Evolutionary conservation across 2,797 vertebrate species (phyloP).

Genomic region (Lacerta bilineata): DNA sequence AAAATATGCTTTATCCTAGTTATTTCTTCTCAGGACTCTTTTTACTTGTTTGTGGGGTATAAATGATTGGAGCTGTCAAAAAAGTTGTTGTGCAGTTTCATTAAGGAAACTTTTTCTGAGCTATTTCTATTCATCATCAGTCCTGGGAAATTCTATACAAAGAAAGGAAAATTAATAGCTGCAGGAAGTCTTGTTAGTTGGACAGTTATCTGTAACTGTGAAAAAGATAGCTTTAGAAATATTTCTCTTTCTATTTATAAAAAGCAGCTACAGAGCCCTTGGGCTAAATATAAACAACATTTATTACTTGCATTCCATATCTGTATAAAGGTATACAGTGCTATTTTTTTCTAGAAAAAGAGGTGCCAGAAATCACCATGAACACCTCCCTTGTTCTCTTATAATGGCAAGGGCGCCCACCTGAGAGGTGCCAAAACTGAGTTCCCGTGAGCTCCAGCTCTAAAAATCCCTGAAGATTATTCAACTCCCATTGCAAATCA

Average conservation of each 20-base stretch:
- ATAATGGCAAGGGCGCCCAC: too few relatives aligned
- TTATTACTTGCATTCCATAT: not conserved
- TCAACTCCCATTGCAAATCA: too few relatives aligned
- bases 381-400: too few relatives aligned
- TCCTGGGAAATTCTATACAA: slow-evolving; percentile 45
- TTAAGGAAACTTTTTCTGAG: slow-evolving; percentile 57
- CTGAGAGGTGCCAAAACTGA: too few relatives aligned
- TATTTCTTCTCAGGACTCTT: slow-evolving; percentile 61
- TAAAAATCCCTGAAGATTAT: too few relatives aligned
- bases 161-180: slow-evolving; percentile 54
- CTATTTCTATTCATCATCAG: slow-evolving; percentile 57
- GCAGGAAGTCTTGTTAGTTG: slow-evolving; percentile 29
- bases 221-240: not conserved
- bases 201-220: slow-evolving; percentile 6
- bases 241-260: not conserved
- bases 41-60: slow-evolving; percentile 51
- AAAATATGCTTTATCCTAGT: slow-evolving; percentile 59
- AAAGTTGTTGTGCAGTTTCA: slow-evolving; percentile 46
- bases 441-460: too few relatives aligned
- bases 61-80: slow-evolving; percentile 63
- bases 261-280: not conserved
- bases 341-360: not conserved
- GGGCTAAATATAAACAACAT: slow-evolving; percentile 7
- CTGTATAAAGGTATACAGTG: not conserved
- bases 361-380: too few relatives aligned